phyloP scores from a whole-genome alignment of 1,140 invertebrate species.

The Uloborus diversus region DNA sequence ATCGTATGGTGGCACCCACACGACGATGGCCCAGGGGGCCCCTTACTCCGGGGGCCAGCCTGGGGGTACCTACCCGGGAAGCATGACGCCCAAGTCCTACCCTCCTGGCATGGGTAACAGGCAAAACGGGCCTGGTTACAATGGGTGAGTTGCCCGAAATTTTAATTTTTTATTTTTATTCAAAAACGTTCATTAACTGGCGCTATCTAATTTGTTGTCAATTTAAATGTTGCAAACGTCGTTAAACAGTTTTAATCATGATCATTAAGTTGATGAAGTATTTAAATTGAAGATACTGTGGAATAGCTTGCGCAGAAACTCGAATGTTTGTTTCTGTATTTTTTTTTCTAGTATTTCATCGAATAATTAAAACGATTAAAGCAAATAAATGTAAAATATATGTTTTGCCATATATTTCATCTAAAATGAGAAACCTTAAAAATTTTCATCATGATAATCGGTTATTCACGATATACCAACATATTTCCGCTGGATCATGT shows the following conservation, averaged over 20 bases:
- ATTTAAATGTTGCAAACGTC: not conserved
- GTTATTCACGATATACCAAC: too few relatives aligned
- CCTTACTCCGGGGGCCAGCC: slow-evolving; percentile 54
- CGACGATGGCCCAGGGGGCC: slow-evolving; percentile 61
- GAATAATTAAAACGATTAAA: not conserved
- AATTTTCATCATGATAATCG: too few relatives aligned
- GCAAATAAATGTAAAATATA: not conserved
- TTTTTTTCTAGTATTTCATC: not conserved
- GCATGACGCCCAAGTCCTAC: slow-evolving; percentile 58
- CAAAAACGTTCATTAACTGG: not conserved
- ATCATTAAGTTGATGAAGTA: not conserved
- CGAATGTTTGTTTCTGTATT: too few relatives aligned
- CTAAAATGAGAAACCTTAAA: too few relatives aligned
- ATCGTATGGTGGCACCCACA: slow-evolving; percentile 63
- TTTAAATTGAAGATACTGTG: not conserved
- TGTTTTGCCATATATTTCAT: too few relatives aligned
- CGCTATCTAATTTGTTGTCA: not conserved
- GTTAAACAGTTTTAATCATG: not conserved
- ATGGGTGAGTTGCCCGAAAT: slow-evolving; percentile 54
- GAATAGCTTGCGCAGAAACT: too few relatives aligned
- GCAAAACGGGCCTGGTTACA: slow-evolving; percentile 47
- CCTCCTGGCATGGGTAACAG: slow-evolving; percentile 58
- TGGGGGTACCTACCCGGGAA: slow-evolving; percentile 61
- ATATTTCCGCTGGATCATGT: too few relatives aligned
- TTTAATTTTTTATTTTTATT: not conserved